Percentiles rank a stretch among this genome's conserved stretches.
These are phyloP conservation scores for Mactromeris polynyma DNA, from an alignment of 2,888 invertebrate species.

Conservation along the genomic window DNA sequence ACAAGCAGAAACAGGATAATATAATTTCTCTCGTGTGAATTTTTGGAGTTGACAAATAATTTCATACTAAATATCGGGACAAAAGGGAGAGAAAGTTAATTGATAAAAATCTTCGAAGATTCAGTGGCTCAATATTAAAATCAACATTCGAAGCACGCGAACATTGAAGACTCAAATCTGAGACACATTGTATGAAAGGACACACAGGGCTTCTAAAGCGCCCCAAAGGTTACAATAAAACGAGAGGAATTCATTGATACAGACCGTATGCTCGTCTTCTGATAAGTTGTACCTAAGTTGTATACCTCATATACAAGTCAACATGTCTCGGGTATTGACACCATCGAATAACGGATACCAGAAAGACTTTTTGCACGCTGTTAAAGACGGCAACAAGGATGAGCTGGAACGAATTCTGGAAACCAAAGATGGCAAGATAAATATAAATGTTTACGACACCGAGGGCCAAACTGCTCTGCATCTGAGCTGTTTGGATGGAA, in stretches of 20 bases:
- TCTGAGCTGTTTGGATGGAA: constrained; percentile 86
- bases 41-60: background rate
- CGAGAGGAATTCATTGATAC: background rate
- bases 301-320: background rate
- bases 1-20: background rate
- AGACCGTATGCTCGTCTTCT: background rate
- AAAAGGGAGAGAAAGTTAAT: background rate
- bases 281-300: background rate
- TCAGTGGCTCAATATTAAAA: no score
- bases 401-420: constrained; percentile 85
- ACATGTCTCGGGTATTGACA: constrained; percentile 60
- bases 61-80: background rate
- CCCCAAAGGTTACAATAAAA: background rate
- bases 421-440: constrained; percentile 84
- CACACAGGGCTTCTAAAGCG: background rate
- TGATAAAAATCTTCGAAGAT: background rate
- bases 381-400: constrained; percentile 84
- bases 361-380: constrained; percentile 85
- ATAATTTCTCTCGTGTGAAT: background rate
- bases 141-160: background rate
- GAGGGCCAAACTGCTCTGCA: constrained; percentile 87
- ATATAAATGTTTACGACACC: constrained; percentile 86
- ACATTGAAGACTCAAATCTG: background rate
- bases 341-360: constrained; percentile 78
- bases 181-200: background rate